These are phyloP conservation scores for Hypomecis punctinalis DNA, from an alignment of 2,888 invertebrate species.

Conservation along the genomic window DNA sequence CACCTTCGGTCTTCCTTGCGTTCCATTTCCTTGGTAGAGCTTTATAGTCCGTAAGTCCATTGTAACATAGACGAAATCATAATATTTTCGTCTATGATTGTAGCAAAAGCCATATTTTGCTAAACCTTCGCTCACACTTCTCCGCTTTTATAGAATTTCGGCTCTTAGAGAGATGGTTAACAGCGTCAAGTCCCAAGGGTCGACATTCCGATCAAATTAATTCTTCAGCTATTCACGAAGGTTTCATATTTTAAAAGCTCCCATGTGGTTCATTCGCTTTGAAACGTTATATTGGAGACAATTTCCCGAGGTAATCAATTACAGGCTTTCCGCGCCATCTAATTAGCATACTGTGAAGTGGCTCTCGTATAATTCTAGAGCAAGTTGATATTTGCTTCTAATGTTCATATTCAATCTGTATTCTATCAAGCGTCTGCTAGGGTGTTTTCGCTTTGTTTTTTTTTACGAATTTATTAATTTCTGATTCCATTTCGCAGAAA, in stretches of 20 bases:
- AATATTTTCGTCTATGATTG: too few species aligned
- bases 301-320: constrained; percentile 3
- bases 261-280: constrained; percentile 6
- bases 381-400: constrained; percentile 6
- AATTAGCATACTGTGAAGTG: constrained; percentile 13
- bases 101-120: too few species aligned
- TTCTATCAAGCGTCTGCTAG: too few species aligned
- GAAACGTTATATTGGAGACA: constrained; percentile 11
- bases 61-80: too few species aligned
- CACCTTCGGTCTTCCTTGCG: too few species aligned
- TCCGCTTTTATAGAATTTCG: neutral
- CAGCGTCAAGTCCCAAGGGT: constrained; percentile 11
- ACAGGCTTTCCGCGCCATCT: neutral
- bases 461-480: too few species aligned
- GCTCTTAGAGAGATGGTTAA: neutral
- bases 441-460: too few species aligned
- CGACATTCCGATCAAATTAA: constrained; percentile 36
- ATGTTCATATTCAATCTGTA: neutral
- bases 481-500: too few species aligned
- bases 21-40: too few species aligned
- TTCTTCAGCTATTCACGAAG: constrained; percentile 25
- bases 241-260: constrained; percentile 10
- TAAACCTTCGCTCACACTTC: neutral
- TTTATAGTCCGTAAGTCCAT: too few species aligned
- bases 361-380: constrained; percentile 11